Evolutionary conservation across 1,140 invertebrate genomes (phyloP).

Genomic region (Zelostemma sp.): DNA sequence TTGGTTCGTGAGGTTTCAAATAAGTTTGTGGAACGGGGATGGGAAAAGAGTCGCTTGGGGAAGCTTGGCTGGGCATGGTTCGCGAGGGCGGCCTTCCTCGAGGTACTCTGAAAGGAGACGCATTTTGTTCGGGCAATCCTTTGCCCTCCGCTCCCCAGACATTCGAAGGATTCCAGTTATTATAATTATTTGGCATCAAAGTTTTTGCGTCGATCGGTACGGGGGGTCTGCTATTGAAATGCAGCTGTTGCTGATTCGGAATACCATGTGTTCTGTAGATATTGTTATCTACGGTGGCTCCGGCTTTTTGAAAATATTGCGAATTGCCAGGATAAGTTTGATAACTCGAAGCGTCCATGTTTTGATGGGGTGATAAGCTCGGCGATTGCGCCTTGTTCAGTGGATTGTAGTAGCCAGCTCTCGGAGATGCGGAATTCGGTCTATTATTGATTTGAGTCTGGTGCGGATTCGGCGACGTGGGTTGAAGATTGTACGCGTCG

Average conservation of each 20-base stretch:
- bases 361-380: conserved; percentile 12
- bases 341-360: conserved; percentile 41
- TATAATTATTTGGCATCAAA: conserved; percentile 7
- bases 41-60: conserved; percentile 51
- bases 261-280: conserved; percentile 35
- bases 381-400: conserved; percentile 25
- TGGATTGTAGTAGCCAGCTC: conserved; percentile 43
- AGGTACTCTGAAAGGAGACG: conserved; percentile 75
- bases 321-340: conserved; percentile 31
- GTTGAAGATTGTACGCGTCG: conserved; percentile 52
- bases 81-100: conserved; percentile 77
- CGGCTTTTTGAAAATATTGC: not conserved
- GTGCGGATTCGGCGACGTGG: conserved; percentile 51
- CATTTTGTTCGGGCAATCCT: conserved; percentile 33
- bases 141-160: conserved; percentile 14
- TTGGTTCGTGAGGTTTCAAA: conserved; percentile 64
- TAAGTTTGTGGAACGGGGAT: conserved; percentile 59
- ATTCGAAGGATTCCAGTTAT: conserved; percentile 18
- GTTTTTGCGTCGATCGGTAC: not conserved
- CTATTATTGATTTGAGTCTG: conserved; percentile 51
- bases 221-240: not conserved
- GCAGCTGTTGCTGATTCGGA: conserved; percentile 22
- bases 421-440: conserved; percentile 54
- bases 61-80: conserved; percentile 62
- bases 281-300: conserved; percentile 42